These are phyloP conservation scores for Marmota flaviventris DNA, from an alignment of 2,113 vertebrate species.

Conservation along the genomic window DNA sequence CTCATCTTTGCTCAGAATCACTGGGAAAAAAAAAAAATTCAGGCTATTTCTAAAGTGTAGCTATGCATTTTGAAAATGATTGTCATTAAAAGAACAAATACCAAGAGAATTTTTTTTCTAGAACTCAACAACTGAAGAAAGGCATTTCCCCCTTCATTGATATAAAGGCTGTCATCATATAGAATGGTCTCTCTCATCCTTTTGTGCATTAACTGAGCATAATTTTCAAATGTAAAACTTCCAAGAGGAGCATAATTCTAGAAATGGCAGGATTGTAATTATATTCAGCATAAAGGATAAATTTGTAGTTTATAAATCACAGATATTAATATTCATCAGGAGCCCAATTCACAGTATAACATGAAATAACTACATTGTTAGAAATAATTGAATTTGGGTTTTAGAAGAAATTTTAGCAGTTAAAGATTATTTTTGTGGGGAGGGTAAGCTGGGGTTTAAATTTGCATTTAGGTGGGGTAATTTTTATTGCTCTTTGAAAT, in stretches of 20 bases:
- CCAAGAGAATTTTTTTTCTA: constrained; percentile 20
- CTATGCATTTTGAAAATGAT: constrained; percentile 53
- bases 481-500: constrained; percentile 8
- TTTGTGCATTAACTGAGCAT: constrained; percentile 55
- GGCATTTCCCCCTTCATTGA: not conserved
- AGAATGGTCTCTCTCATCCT: constrained; percentile 56
- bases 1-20: not conserved
- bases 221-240: constrained; percentile 70
- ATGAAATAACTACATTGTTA: constrained; percentile 80
- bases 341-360: constrained; percentile 72
- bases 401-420: constrained; percentile 71
- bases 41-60: not conserved
- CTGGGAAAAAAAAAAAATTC: constrained; percentile 2
- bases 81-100: constrained; percentile 64
- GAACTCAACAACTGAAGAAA: constrained; percentile 49
- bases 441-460: constrained; percentile 16
- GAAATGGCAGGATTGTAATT: constrained; percentile 59
- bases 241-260: constrained; percentile 60
- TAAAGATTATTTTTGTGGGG: constrained; percentile 68
- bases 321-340: constrained; percentile 81
- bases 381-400: constrained; percentile 80
- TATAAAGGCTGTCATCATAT: constrained; percentile 46
- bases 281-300: constrained; percentile 76
- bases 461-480: constrained; percentile 40
- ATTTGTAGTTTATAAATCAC: constrained; percentile 82